Percentiles rank a stretch among this genome's conserved stretches.
These are phyloP conservation scores for Lophius piscatorius DNA, from an alignment of 2,113 vertebrate genomes.

Conservation along the genomic window DNA sequence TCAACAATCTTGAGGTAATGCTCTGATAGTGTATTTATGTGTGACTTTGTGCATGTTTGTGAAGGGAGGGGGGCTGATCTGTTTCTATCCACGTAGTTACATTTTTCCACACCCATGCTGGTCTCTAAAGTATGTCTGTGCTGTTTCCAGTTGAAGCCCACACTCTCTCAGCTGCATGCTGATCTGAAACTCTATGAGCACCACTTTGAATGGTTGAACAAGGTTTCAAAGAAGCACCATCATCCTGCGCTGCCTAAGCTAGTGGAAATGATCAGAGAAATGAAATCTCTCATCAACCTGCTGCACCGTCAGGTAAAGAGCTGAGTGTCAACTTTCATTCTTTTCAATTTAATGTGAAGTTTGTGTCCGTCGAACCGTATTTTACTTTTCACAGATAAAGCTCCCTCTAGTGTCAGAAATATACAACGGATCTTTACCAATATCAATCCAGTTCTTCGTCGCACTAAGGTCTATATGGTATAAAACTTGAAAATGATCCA, in stretches of 20 bases:
- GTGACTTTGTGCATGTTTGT: neutral
- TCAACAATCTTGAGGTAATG: conserved; percentile 81
- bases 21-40: conserved; percentile 45
- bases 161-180: conserved; percentile 80
- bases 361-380: too few species aligned
- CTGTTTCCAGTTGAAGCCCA: conserved; percentile 77
- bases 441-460: too few species aligned
- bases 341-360: too few species aligned
- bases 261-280: conserved; percentile 76
- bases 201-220: conserved; percentile 83
- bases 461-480: too few species aligned
- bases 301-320: conserved; percentile 78
- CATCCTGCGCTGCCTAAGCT: conserved; percentile 75
- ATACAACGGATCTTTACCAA: too few species aligned
- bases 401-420: too few species aligned
- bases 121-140: conserved; percentile 53
- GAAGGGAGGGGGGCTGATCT: conserved; percentile 6
- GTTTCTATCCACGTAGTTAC: conserved; percentile 36
- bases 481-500: too few species aligned
- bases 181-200: conserved; percentile 82
- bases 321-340: too few species aligned
- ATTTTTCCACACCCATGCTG: conserved; percentile 58
- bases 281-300: conserved; percentile 74
- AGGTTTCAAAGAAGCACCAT: conserved; percentile 77
- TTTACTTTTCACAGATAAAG: too few species aligned